Evolutionary conservation across 2,113 vertebrate genomes (phyloP).

Genomic region (Cochlearius cochlearius): DNA sequence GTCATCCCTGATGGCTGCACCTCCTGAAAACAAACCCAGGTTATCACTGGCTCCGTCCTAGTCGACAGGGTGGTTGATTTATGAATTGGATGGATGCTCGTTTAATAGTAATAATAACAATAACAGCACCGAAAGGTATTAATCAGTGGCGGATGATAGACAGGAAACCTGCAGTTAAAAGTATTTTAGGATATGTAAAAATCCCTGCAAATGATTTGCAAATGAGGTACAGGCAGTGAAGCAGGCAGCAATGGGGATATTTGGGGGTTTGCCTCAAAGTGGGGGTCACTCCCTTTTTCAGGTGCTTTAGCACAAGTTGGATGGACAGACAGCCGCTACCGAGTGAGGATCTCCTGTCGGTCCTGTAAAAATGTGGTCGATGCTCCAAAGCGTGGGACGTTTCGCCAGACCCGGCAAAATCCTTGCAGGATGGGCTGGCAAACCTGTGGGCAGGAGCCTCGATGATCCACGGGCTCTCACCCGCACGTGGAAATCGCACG

Average conservation of each 20-base stretch:
- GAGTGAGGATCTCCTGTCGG: neutral
- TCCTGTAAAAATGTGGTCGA: neutral
- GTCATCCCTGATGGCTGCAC: neutral
- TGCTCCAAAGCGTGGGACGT: neutral
- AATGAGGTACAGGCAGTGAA: neutral
- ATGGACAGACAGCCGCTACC: accelerated
- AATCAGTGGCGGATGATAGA: neutral
- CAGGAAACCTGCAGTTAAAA: neutral
- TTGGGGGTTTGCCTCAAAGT: neutral
- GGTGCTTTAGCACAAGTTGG: neutral
- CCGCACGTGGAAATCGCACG: accelerated
- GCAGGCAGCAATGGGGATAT: neutral
- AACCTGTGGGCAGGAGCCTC: neutral
- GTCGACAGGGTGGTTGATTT: neutral
- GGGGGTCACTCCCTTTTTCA: neutral
- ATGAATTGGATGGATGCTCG: neutral
- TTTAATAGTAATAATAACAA: neutral
- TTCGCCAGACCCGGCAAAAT: neutral
- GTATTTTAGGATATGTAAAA: neutral
- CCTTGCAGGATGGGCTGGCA: neutral
- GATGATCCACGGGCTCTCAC: neutral
- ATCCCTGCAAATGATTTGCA: neutral
- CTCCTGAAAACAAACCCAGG: neutral
- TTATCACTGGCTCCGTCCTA: neutral
- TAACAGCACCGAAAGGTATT: neutral